Base-by-base conservation (phyloP, 1,140 invertebrate species). In the Eurosta solidaginis region DNA sequence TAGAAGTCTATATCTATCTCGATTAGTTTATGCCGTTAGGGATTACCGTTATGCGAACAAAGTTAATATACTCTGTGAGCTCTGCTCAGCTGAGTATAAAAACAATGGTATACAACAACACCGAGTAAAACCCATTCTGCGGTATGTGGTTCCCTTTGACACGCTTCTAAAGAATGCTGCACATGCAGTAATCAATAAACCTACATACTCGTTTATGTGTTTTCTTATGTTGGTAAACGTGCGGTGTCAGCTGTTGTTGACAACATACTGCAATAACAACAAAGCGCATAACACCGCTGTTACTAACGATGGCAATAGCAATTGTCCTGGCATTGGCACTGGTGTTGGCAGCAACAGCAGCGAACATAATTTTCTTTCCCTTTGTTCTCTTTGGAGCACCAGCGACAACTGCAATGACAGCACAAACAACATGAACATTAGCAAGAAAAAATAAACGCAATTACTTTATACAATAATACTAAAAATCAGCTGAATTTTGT, bases 211-310 rank as follows among this genome's bases (percentile, higher is more conserved):
- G 47, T 6, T 17, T 78, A n/a, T 78, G 20, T 29, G 40, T 22
- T 12, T 42, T 44, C 54, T 27, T 76, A 29, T 76, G 6, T 76
- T 40, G n/a, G 36, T 5, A 47, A 17, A 27, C 29, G 49, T 33
- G 50, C 33, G 20, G n/a, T 54, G 78, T 78, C 78, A 78, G 78
- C 78, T 78, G 78, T 78, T 78, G 78, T 59, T 78, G 78, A 78
- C 78, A 78, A 74, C 73, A 40, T 22, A 14, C 40, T 74, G 42
- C 73, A 47, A 74, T 47, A 74, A 74, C 73, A 68, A 68, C 33
- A 36, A 52, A 68, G 50, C 14, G 50, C 14, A 20, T n/a, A 36
- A n/a, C 59, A 42, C 1, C 33, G 33, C 33, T 40, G 33, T 20
- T 68, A 36, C 33, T 68, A 20, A 40, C 33, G 33, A 68, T 22